Evolutionary conservation across 2,888 invertebrate species (phyloP).

Genomic region (Tenthredo mesomela): DNA sequence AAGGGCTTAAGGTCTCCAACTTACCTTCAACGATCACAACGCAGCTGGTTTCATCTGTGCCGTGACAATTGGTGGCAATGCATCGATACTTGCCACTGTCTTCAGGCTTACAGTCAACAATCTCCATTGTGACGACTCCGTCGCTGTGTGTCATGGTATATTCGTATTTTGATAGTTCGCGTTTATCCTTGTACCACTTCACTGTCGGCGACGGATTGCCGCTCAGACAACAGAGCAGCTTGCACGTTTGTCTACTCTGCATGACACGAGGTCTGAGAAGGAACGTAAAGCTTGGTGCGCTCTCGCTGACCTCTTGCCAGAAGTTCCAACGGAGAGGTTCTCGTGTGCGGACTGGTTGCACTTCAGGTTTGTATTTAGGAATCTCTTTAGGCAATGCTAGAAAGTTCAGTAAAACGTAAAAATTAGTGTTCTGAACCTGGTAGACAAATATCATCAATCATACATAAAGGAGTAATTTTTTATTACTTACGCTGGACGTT

Average conservation of each 20-base stretch:
- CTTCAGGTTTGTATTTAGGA: constrained; percentile 84
- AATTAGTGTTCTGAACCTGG: not conserved
- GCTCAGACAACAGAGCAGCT: constrained; percentile 97
- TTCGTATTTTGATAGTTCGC: constrained; percentile 94
- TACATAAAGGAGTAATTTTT: not conserved
- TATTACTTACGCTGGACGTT: constrained; percentile 91
- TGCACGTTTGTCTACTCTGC: constrained; percentile 97
- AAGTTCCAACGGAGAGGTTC: constrained; percentile 91
- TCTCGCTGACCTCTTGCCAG: constrained; percentile 96
- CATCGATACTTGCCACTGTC: constrained; percentile 99
- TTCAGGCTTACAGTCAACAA: constrained; percentile 94
- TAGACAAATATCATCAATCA: not conserved
- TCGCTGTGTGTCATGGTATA: constrained; percentile 95
- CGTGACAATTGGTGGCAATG: constrained; percentile 95
- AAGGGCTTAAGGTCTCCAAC: constrained; percentile 55
- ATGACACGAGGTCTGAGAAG: constrained; percentile 98
- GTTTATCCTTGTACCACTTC: constrained; percentile 94
- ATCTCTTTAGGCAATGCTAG: constrained; percentile 88
- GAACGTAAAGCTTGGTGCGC: constrained; percentile 98
- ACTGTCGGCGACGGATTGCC: constrained; percentile 97
- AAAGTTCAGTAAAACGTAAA: constrained; percentile 56
- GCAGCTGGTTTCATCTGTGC: constrained; percentile 96
- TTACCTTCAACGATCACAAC: constrained; percentile 97
- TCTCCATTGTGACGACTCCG: constrained; percentile 98
- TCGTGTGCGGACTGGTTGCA: constrained; percentile 87